phyloP scores from a whole-genome alignment of 2,797 vertebrate species.

The Sebastolobus altivelis region DNA sequence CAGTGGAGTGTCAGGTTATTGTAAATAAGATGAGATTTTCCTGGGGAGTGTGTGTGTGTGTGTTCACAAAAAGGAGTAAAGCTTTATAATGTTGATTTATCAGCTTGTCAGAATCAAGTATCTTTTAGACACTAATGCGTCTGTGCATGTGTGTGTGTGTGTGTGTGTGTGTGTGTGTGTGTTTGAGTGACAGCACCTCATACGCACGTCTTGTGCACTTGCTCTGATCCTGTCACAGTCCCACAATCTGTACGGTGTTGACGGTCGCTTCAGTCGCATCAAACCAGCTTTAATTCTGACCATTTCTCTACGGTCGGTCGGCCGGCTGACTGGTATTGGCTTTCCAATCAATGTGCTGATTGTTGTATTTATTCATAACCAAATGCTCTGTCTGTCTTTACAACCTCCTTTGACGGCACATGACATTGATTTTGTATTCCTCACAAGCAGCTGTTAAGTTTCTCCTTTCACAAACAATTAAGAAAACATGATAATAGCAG shows the following conservation, averaged over 20 bases:
- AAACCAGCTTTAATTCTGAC: conserved; percentile 78
- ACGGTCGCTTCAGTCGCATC: conserved; percentile 75
- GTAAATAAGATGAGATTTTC: conserved; percentile 85
- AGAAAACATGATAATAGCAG: conserved; percentile 61
- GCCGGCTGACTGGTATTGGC: conserved; percentile 72
- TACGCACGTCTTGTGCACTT: conserved; percentile 50
- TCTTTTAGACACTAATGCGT: conserved; percentile 72
- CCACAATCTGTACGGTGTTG: conserved; percentile 45
- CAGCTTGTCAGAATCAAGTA: conserved; percentile 83
- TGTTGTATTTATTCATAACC: conserved; percentile 79
- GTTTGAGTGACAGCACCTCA: conserved; percentile 72
- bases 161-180: conserved; percentile 38
- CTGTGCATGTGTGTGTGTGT: conserved; percentile 56
- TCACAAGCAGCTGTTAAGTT: conserved; percentile 73
- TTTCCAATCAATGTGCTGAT: conserved; percentile 84
- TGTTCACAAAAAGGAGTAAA: conserved; percentile 47
- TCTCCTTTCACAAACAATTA: conserved; percentile 70
- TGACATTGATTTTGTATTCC: conserved; percentile 80
- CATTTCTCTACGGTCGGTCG: conserved; percentile 60
- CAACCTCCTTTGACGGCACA: conserved; percentile 58
- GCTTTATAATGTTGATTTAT: conserved; percentile 86
- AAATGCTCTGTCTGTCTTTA: conserved; percentile 56
- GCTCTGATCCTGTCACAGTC: conserved; percentile 71
- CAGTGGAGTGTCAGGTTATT: conserved; percentile 83
- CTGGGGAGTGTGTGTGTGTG: conserved; percentile 45